These are phyloP conservation scores for Dyspetes luteomarginatus DNA, from an alignment of 2,888 invertebrate genomes.

Conservation along the genomic window DNA sequence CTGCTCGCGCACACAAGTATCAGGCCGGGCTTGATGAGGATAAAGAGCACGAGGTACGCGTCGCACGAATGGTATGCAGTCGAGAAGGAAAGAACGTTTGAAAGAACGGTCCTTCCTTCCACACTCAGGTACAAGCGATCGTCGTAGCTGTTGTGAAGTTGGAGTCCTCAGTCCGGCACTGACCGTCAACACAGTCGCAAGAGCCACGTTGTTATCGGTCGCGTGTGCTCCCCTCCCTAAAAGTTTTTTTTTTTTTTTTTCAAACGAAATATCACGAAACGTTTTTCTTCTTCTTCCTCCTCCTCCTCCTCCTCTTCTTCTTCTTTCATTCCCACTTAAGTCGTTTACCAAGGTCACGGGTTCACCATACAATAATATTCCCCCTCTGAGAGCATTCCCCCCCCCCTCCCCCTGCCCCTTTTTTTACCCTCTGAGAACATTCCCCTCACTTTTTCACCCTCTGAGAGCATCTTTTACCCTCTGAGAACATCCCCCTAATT, in stretches of 20 bases:
- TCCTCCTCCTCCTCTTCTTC: constrained; percentile 35
- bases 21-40: constrained; percentile 31
- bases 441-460: background rate
- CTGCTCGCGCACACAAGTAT: constrained; percentile 25
- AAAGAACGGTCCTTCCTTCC: constrained; percentile 68
- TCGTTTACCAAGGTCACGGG: background rate
- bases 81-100: constrained; percentile 25
- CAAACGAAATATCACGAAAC: background rate
- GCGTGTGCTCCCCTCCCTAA: constrained; percentile 35
- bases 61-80: background rate
- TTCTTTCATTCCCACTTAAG: background rate
- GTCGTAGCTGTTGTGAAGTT: constrained; percentile 63
- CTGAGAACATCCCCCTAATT: too few relatives aligned
- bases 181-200: constrained; percentile 75
- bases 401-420: constrained; percentile 20
- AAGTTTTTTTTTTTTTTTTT: background rate
- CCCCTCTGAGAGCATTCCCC: constrained; percentile 3
- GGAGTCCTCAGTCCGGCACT: constrained; percentile 79
- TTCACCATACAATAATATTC: constrained; percentile 5
- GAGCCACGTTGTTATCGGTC: constrained; percentile 55
- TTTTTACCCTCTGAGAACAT: constrained; percentile 25
- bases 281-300: constrained; percentile 15
- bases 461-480: too few relatives aligned
- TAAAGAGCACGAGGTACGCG: constrained; percentile 13
- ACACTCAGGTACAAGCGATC: constrained; percentile 56